phyloP scores from a whole-genome alignment of 2,113 vertebrate genomes.

The Romanogobio albipinnatus region DNA sequence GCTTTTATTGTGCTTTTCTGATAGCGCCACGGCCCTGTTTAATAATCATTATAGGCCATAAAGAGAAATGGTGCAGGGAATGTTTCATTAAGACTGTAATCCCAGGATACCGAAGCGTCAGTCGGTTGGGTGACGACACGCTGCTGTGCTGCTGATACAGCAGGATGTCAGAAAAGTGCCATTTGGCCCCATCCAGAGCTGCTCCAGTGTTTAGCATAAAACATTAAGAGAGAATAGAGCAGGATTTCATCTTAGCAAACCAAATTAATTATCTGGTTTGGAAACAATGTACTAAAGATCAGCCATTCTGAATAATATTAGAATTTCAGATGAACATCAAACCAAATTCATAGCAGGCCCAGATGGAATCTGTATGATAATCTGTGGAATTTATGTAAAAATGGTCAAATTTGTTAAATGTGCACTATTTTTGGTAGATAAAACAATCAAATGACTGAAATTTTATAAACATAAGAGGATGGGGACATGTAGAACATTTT shows the following conservation, averaged over 20 bases:
- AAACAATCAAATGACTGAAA: not conserved
- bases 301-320: not conserved
- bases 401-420: not conserved
- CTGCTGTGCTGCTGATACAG: constrained; percentile 52
- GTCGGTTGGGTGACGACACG: constrained; percentile 26
- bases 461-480: not conserved
- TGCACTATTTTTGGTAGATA: not conserved
- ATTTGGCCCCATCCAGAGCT: constrained; percentile 45
- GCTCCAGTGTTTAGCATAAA: constrained; percentile 17
- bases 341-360: not conserved
- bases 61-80: constrained; percentile 61
- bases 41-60: constrained; percentile 58
- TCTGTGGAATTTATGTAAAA: not conserved
- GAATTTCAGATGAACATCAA: not conserved
- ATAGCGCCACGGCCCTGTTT: constrained; percentile 47
- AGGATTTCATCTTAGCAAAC: constrained; percentile 4
- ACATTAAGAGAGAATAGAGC: constrained; percentile 35
- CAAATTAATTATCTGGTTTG: constrained; percentile 1
- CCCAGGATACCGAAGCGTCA: constrained; percentile 46
- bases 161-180: constrained; percentile 35
- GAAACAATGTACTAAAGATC: not conserved
- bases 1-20: constrained; percentile 47
- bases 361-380: not conserved
- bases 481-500: not conserved
- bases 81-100: constrained; percentile 61